Evolutionary conservation across 1,140 invertebrate genomes (phyloP), one percentile per base, ranked within the genome.

Genomic region (Chlorops oryzae): DNA sequence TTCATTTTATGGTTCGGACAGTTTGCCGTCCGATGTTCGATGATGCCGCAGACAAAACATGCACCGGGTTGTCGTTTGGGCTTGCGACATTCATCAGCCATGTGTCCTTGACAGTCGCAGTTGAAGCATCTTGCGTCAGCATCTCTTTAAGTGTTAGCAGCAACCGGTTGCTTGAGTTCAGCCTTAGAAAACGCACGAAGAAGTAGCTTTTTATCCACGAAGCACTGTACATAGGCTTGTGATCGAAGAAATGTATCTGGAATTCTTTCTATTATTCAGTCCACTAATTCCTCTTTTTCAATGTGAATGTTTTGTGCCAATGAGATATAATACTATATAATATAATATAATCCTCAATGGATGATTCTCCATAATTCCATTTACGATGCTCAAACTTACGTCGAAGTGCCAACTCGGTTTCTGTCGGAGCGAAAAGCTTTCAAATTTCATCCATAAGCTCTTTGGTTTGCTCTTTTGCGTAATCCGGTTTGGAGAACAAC

Each of bases 211-310:
- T n/a, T 32, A n/a, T 32, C n/a, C 7, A 32, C 28, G n/a, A 32
- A 32, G 7, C 28, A n/a, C 7, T 32, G 28, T n/a, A 32, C n/a
- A 9, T 32, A 9, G 7, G 28, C 28, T n/a, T 32, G 28, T 32
- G n/a, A 7, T 9, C 28, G 28, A 9, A 32, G n/a, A 32, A 9
- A n/a, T 9, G 7, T 7, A 32, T 32, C 35, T 15, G 50, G 44
- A 35, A 67, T 59, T 9, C 65, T 62, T 51, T 70, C 65, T 13
- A 66, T 57, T 4, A 65, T 20, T 15, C 61, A 62, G 18, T 64
- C 56, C 2, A 66, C 52, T 24, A 61, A 32, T 9, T 63, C 63
- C 3, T 47, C 37, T 28, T 57, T 53, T 4, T 41, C 22, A 3
- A 66, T 41, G 12, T 49, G 47, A 7, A 63, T 46, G 21, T 54